Conservation (phyloP, 2,888 invertebrate genomes). For the Cryptus viduatorius region DNA sequence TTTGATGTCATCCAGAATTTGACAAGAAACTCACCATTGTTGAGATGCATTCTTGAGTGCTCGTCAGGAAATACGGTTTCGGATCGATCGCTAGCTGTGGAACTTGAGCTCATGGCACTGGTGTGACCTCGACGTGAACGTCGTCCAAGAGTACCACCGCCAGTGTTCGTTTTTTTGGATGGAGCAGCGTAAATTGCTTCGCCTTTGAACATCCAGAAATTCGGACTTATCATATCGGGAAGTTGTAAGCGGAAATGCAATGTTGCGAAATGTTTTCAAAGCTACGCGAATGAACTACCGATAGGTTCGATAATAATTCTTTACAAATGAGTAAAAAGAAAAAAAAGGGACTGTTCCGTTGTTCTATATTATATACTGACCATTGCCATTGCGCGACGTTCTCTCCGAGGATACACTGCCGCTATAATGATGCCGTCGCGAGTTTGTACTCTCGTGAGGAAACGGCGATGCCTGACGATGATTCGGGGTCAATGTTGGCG, state of each 20-base stretch:
- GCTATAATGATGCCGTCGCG: slow-evolving; percentile 86
- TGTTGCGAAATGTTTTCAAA: neutral
- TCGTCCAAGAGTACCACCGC: slow-evolving; percentile 85
- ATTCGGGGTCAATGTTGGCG: slow-evolving; percentile 88
- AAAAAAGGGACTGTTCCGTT: neutral
- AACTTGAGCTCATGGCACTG: slow-evolving; percentile 86
- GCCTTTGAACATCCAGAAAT: slow-evolving; percentile 68
- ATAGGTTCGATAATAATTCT: too few relatives aligned
- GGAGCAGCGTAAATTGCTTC: slow-evolving; percentile 80
- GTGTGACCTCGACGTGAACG: slow-evolving; percentile 86
- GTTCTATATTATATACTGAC: slow-evolving; percentile 71
- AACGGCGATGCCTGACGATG: slow-evolving; percentile 90
- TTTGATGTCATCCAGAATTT: neutral
- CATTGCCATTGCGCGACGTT: slow-evolving; percentile 79
- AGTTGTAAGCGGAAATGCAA: too few relatives aligned
- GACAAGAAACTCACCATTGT: slow-evolving; percentile 75
- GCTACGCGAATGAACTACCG: neutral
- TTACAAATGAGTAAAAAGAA: too few relatives aligned
- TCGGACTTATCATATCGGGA: neutral
- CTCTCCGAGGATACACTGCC: slow-evolving; percentile 80
- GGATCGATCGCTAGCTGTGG: slow-evolving; percentile 84
- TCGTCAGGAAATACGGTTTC: slow-evolving; percentile 80
- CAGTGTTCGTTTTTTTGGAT: slow-evolving; percentile 83
- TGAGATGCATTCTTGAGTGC: slow-evolving; percentile 80
- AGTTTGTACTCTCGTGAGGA: slow-evolving; percentile 89